A percentile compares a stretch with the other conserved stretches of the same genome.
Evolutionary conservation across 2,888 invertebrate species (phyloP).

Genomic region (Thymelicus acteon): DNA sequence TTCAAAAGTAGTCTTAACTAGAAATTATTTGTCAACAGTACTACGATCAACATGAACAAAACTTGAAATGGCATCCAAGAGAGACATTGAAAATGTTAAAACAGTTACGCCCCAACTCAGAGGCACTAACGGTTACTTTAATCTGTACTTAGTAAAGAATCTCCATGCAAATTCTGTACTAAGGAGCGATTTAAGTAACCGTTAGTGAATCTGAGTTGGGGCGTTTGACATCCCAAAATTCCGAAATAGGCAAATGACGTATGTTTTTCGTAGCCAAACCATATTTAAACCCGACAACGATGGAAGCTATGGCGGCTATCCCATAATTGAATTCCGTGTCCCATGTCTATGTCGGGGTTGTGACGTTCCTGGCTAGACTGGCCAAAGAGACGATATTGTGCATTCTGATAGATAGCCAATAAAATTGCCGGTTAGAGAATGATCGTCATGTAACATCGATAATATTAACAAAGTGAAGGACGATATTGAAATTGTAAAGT

Average conservation of each 20-base stretch:
- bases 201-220: too few relatives aligned
- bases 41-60: not conserved
- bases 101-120: too few relatives aligned
- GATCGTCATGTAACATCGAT: not conserved
- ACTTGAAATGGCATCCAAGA: not conserved
- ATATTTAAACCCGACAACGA: constrained; percentile 21
- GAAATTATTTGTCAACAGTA: too few relatives aligned
- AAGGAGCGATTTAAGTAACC: too few relatives aligned
- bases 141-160: too few relatives aligned
- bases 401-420: constrained; percentile 21
- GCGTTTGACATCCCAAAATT: not conserved
- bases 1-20: too few relatives aligned
- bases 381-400: constrained; percentile 25
- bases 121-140: too few relatives aligned
- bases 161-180: too few relatives aligned
- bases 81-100: too few relatives aligned
- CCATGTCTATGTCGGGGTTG: constrained; percentile 52
- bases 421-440: not conserved
- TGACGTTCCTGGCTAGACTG: constrained; percentile 21
- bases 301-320: constrained; percentile 37
- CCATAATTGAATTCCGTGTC: constrained; percentile 76
- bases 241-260: not conserved
- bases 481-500: too few relatives aligned
- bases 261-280: not conserved
- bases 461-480: too few relatives aligned